Evolutionary conservation across 2,888 invertebrate species (phyloP).

Genomic region (Oscheius sp.): DNA sequence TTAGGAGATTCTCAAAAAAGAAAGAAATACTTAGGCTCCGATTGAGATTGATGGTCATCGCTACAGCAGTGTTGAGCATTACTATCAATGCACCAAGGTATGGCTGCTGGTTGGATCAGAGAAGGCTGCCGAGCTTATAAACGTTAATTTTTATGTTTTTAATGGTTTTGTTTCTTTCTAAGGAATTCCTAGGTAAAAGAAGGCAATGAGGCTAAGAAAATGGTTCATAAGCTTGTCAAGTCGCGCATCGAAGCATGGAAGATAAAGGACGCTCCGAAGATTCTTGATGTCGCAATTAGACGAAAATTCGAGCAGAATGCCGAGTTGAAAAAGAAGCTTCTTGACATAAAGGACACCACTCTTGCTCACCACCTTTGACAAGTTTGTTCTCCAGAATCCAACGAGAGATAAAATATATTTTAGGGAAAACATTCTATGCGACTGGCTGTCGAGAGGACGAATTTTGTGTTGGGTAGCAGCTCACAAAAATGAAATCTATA

Average conservation of each 20-base stretch:
- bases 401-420: neutral
- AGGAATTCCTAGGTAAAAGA: neutral
- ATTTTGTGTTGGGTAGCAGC: conserved; percentile 40
- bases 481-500: conserved; percentile 27
- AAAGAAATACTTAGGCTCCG: conserved; percentile 23
- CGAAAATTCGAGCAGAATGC: conserved; percentile 42
- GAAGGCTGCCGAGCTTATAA: conserved; percentile 20
- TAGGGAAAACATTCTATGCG: conserved; percentile 39
- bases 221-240: neutral
- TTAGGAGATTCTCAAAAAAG: neutral
- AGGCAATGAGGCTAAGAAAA: neutral
- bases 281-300: conserved; percentile 40
- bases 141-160: neutral
- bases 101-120: conserved; percentile 38
- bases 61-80: conserved; percentile 58
- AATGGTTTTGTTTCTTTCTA: neutral
- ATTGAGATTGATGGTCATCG: conserved; percentile 42
- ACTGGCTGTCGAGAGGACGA: conserved; percentile 27
- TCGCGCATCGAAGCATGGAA: conserved; percentile 45
- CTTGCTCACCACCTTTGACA: conserved; percentile 47
- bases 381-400: neutral
- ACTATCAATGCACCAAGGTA: conserved; percentile 51
- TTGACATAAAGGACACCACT: conserved; percentile 42
- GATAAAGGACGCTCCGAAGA: conserved; percentile 32
- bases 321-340: conserved; percentile 40